Percentiles rank a stretch among this genome's conserved stretches.
Conservation (phyloP, 2,888 invertebrate species). For the Sceliomorpha sp. region DNA sequence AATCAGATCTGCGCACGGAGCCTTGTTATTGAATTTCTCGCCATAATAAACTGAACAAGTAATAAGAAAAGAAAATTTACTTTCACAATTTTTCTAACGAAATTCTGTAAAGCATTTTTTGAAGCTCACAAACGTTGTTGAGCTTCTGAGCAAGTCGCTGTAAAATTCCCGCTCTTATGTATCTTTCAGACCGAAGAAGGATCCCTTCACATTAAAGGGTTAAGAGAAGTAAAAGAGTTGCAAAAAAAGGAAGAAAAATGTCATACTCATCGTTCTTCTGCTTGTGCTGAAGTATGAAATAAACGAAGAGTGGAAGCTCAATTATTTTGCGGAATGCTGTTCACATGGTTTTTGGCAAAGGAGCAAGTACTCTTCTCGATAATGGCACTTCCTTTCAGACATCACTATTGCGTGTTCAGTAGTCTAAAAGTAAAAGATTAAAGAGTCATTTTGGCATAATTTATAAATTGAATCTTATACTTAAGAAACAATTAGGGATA, state of each 20-base stretch:
- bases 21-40: conserved; percentile 32
- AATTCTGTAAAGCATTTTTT: conserved; percentile 20
- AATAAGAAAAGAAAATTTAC: conserved; percentile 27
- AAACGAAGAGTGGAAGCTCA: conserved; percentile 26
- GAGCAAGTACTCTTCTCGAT: conserved; percentile 26
- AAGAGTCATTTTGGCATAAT: too few species aligned
- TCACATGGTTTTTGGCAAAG: conserved; percentile 19
- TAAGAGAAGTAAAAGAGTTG: conserved; percentile 30
- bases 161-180: conserved; percentile 19
- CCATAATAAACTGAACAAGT: conserved; percentile 21
- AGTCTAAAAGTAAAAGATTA: background rate
- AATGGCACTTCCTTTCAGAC: conserved; percentile 18
- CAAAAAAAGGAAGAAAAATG: conserved; percentile 17
- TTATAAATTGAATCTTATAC: too few species aligned
- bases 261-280: conserved; percentile 22
- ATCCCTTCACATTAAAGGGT: conserved; percentile 21
- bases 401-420: conserved; percentile 12
- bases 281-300: conserved; percentile 32
- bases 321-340: conserved; percentile 26
- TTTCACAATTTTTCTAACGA: conserved; percentile 24
- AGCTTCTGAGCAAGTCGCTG: conserved; percentile 19
- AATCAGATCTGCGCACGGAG: conserved; percentile 16
- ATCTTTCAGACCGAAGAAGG: conserved; percentile 27
- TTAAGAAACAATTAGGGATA: too few species aligned
- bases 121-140: conserved; percentile 17